phyloP scores from a whole-genome alignment of 2,113 vertebrate genomes.

The Aegypius monachus region DNA sequence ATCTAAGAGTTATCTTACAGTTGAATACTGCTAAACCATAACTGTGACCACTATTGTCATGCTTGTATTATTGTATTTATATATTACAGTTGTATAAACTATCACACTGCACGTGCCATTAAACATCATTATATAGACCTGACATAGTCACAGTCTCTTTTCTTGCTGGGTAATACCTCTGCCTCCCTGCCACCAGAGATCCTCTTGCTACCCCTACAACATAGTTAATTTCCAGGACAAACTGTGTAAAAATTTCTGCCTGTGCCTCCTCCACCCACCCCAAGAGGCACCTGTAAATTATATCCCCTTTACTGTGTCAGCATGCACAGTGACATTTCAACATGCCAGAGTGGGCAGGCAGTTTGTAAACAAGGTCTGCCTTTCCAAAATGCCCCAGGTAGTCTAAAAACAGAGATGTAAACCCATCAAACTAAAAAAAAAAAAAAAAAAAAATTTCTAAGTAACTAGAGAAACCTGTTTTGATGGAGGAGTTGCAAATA shows the following conservation, averaged over 20 bases:
- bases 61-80: neutral
- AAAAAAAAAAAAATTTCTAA: neutral
- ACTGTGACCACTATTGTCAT: neutral
- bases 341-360: neutral
- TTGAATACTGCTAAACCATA: neutral
- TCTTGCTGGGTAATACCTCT: neutral
- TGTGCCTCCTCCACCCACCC: neutral
- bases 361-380: neutral
- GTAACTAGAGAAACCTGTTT: neutral
- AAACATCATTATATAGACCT: neutral
- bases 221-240: neutral
- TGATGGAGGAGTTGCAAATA: neutral
- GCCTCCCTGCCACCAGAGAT: neutral
- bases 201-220: neutral
- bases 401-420: neutral
- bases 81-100: neutral
- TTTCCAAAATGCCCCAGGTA: neutral
- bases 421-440: accelerated
- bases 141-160: neutral
- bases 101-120: no score
- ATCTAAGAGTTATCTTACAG: neutral
- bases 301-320: neutral
- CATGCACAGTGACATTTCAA: neutral
- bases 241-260: neutral
- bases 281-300: neutral